Base-by-base conservation (phyloP, 2,113 vertebrate genomes). In the Neogale vison region DNA sequence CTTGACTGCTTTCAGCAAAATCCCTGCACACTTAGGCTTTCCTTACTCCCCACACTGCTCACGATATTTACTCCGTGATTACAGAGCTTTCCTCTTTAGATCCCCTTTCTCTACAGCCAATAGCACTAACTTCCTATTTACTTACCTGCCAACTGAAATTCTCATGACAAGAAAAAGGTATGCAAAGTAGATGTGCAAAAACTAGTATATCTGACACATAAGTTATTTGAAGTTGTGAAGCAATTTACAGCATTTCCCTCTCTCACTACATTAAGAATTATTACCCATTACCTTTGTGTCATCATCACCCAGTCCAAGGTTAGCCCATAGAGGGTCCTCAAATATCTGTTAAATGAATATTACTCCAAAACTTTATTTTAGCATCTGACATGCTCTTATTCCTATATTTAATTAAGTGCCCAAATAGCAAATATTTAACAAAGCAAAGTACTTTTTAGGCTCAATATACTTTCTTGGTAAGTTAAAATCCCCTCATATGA, bases 311-410 rank as follows among this genome's bases (percentile, higher is more conserved):
- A 71, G 42, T 47, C 61, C 39, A 79, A 6, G 3, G 3, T n/a
- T 85, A 63, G 7, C 18, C 31, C 39, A 90, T 0, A 77, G 10
- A 91, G 7, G 26, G 18, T 52, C 50, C 50, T 96, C 21, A 84
- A 95, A 95, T 76, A 61, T 29, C 5, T 55, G 45, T 34, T 65
- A 8, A 91, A 57, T 7, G 14, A 91, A 45, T 13, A 92, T 29
- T 67, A 96, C 47, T 61, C 29, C n/a, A 17, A 96, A 96, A 77
- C 45, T 96, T 79, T 52, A 55, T 52, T 94, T 94, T 72, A 77
- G 45, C 14, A 94, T 77, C 11, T 93, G n/a, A 94, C 61, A 71
- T 67, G 4, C 45, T 47, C 31, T 69, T 90, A 74, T 39, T 61
- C 14, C 23, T 59, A 36, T 50, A 72, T 52, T 95, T 80, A 93